Evolutionary conservation across 2,113 vertebrate species (phyloP).

Genomic region (Apistogramma diplotaenia): DNA sequence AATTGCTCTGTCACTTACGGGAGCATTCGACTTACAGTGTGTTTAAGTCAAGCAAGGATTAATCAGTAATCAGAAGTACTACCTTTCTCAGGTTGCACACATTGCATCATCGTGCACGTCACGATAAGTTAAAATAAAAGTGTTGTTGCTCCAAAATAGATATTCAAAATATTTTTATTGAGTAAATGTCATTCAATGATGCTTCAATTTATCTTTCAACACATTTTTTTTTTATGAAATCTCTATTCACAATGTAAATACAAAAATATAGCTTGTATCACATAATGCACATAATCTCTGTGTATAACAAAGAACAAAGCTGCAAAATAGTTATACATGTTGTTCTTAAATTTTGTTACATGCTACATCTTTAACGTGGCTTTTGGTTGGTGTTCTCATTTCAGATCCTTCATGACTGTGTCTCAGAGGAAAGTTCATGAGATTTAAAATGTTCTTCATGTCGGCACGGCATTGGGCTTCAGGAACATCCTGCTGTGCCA

Average conservation of each 20-base stretch:
- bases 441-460: conserved; percentile 70
- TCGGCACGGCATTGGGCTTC: conserved; percentile 80
- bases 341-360: not conserved
- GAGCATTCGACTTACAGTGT: not conserved
- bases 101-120: not conserved
- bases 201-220: not conserved
- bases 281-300: not conserved
- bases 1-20: no score
- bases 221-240: conserved; percentile 14
- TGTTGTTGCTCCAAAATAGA: not conserved
- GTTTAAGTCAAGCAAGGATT: not conserved
- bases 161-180: conserved; percentile 57
- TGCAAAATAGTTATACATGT: not conserved
- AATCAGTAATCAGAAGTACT: not conserved
- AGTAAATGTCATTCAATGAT: conserved; percentile 32
- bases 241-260: conserved; percentile 63
- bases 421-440: conserved; percentile 13
- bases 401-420: conserved; percentile 65
- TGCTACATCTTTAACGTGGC: conserved; percentile 25
- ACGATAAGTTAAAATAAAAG: not conserved
- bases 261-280: conserved; percentile 55
- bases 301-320: not conserved
- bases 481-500: conserved; percentile 90
- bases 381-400: conserved; percentile 25
- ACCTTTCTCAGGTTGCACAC: not conserved